Evolutionary conservation across 1,140 invertebrate species (phyloP).

Genomic region (Drosophila aff.): DNA sequence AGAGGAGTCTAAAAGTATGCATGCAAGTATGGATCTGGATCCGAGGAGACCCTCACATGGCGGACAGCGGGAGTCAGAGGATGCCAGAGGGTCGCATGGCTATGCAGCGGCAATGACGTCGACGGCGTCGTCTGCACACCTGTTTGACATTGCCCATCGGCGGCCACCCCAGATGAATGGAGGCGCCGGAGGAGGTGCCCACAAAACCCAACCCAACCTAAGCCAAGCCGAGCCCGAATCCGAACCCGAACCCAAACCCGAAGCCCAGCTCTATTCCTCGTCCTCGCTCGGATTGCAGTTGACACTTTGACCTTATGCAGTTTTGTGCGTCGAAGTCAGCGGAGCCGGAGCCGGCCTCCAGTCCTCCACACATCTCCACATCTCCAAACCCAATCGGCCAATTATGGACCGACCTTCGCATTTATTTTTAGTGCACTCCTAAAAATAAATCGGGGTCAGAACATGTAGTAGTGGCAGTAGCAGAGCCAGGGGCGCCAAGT

Average conservation of each 20-base stretch:
- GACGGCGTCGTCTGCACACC: conserved; percentile 52
- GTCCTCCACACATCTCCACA: not conserved
- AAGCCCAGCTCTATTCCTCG: not conserved
- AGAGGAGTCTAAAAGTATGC: no score
- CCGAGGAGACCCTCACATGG: not conserved
- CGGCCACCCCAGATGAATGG: conserved; percentile 29
- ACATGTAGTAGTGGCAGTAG: conserved; percentile 19
- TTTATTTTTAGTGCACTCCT: conserved; percentile 80
- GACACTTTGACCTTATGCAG: conserved; percentile 77
- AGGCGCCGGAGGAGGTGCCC: not conserved
- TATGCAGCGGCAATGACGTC: conserved; percentile 60
- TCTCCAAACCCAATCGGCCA: conserved; percentile 21
- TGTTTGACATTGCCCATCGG: conserved; percentile 49
- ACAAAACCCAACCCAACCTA: not conserved
- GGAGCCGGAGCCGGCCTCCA: conserved; percentile 8
- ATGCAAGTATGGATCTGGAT: no score
- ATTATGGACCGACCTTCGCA: conserved; percentile 77
- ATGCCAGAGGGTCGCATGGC: not conserved
- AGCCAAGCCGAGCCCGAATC: not conserved
- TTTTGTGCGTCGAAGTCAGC: conserved; percentile 25
- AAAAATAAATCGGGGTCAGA: conserved; percentile 81
- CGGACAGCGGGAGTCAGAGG: no score
- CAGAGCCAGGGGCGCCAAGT: conserved; percentile 3
- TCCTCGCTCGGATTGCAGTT: conserved; percentile 28
- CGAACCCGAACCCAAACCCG: conserved; percentile 1